These are phyloP conservation scores for Chinchilla lanigera DNA, from an alignment of 2,113 vertebrate genomes.

Conservation along the genomic window DNA sequence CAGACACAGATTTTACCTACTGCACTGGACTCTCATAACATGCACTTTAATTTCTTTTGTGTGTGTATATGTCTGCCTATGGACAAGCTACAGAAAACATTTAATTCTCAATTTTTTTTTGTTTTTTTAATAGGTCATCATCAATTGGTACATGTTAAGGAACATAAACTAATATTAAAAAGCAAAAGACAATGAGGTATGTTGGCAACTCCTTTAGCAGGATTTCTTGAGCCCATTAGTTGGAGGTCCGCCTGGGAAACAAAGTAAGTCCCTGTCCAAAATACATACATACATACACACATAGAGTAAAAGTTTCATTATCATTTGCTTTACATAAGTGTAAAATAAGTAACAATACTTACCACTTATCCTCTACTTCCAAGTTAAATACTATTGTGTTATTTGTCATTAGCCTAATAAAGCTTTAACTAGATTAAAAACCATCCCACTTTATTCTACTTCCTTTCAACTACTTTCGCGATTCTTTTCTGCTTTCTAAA, in stretches of 20 bases:
- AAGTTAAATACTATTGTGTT: not conserved
- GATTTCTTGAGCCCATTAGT: not conserved
- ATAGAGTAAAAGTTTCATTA: not conserved
- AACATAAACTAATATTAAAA: slow-evolving; percentile 34
- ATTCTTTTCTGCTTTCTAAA: not conserved
- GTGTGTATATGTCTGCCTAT: not conserved
- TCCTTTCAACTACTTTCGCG: not conserved
- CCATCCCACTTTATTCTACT: not conserved
- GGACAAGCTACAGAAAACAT: not conserved
- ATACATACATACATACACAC: not conserved
- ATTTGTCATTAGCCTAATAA: not conserved
- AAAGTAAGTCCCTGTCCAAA: not conserved
- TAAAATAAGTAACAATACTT: not conserved
- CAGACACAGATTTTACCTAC: not conserved
- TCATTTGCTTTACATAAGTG: slow-evolving; percentile 16
- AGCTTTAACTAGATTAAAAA: not conserved
- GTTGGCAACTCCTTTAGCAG: not conserved
- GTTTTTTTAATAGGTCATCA: not conserved
- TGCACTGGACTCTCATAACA: not conserved
- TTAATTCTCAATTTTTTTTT: not conserved
- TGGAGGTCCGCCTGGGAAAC: not conserved
- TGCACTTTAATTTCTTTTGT: not conserved
- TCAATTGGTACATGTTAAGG: not conserved
- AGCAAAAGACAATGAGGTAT: not conserved
- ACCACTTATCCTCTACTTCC: not conserved